Percentiles rank a stretch among this genome's conserved stretches.
phyloP scores from a whole-genome alignment of 2,113 vertebrate genomes.

The Epinephelus moara region DNA sequence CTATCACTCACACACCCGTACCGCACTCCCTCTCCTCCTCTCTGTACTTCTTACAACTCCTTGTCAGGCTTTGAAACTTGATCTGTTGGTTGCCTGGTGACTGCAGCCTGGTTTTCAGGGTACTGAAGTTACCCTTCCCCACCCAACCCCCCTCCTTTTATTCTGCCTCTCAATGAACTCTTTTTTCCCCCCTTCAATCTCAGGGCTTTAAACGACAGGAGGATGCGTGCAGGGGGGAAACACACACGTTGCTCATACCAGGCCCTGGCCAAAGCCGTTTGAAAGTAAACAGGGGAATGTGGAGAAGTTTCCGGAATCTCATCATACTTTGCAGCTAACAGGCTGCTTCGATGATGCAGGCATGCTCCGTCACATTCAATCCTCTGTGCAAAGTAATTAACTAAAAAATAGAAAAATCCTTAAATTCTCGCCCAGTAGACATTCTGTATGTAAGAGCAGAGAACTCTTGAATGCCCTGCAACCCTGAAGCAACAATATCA shows the following conservation, averaged over 20 bases:
- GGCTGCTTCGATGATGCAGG: not conserved
- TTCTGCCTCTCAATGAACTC: conserved; percentile 77
- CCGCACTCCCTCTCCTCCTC: conserved; percentile 36
- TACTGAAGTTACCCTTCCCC: conserved; percentile 56
- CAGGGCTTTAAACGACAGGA: conserved; percentile 73
- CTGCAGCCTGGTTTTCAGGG: conserved; percentile 76
- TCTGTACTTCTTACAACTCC: conserved; percentile 77
- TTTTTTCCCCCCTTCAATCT: conserved; percentile 70
- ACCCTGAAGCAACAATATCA: conserved; percentile 49
- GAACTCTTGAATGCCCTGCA: conserved; percentile 18
- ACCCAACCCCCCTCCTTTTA: conserved; percentile 70
- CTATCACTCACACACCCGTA: conserved; percentile 13
- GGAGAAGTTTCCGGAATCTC: conserved; percentile 33
- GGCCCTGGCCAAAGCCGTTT: conserved; percentile 65
- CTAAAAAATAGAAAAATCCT: not conserved
- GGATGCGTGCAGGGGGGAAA: conserved; percentile 60
- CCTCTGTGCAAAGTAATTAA: not conserved
- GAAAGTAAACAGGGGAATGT: conserved; percentile 68
- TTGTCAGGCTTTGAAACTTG: conserved; percentile 84
- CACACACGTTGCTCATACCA: conserved; percentile 67
- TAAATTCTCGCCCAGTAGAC: not conserved
- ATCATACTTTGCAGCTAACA: conserved; percentile 4
- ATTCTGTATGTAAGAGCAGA: not conserved
- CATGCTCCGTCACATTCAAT: not conserved
- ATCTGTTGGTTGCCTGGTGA: conserved; percentile 84